Conservation (phyloP, 2,797 vertebrate species). For the Pitangus sulphuratus region DNA sequence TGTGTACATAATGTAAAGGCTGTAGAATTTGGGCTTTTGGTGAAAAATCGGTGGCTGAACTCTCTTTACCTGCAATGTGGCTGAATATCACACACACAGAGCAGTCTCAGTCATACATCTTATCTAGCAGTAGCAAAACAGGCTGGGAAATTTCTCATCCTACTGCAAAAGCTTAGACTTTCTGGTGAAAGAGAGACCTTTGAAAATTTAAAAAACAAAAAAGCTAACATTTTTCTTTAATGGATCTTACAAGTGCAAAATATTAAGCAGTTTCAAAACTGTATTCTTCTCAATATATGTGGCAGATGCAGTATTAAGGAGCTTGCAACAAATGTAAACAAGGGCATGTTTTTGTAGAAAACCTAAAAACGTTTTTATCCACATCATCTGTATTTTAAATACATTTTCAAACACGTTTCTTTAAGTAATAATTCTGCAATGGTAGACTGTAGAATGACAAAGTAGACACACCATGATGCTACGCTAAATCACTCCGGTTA, state of each 20-base stretch:
- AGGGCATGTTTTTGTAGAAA: neutral
- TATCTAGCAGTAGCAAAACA: neutral
- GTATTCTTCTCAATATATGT: neutral
- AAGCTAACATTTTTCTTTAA: neutral
- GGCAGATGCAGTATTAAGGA: neutral
- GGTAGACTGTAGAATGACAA: neutral
- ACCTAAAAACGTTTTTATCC: neutral
- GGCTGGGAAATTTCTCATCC: neutral
- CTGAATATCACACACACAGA: neutral
- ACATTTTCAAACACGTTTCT: neutral
- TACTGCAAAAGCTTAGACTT: neutral
- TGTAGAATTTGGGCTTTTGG: neutral
- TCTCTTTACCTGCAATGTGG: neutral
- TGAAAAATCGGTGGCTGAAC: neutral
- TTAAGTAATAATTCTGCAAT: neutral
- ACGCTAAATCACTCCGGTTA: neutral
- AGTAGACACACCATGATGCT: neutral
- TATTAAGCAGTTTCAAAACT: neutral
- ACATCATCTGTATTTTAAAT: neutral
- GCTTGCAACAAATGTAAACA: neutral
- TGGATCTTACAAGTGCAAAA: neutral
- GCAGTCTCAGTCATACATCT: neutral
- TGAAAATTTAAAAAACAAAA: fast-evolving
- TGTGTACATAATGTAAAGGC: neutral
- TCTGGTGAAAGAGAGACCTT: neutral